These are phyloP conservation scores for Eretmocerus hayati DNA, from an alignment of 2,888 invertebrate genomes.

Conservation along the genomic window DNA sequence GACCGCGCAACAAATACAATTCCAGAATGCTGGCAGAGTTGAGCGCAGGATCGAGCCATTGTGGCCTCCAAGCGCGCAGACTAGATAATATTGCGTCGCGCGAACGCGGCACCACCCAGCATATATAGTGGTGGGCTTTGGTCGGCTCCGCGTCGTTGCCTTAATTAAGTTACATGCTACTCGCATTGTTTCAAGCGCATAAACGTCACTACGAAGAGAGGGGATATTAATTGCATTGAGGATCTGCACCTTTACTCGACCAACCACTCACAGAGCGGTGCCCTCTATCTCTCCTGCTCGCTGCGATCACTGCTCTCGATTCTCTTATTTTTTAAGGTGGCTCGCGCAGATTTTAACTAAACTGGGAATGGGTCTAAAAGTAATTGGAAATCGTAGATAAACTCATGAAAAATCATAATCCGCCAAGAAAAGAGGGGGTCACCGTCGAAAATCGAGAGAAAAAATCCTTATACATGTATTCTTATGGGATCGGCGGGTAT, in stretches of 20 bases:
- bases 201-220: constrained; percentile 40
- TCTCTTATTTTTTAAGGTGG: too few relatives aligned
- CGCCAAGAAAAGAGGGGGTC: too few relatives aligned
- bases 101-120: constrained; percentile 14
- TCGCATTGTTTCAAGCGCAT: constrained; percentile 41
- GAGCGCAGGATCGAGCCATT: constrained; percentile 31
- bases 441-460: too few relatives aligned
- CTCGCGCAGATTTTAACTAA: too few relatives aligned
- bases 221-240: constrained; percentile 43
- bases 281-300: too few relatives aligned
- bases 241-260: too few relatives aligned
- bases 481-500: too few relatives aligned
- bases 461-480: too few relatives aligned
- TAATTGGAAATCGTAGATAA: too few relatives aligned
- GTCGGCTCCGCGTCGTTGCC: constrained; percentile 42
- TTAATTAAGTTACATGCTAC: constrained; percentile 47
- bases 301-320: too few relatives aligned
- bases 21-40: constrained; percentile 18
- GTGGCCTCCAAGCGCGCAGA: constrained; percentile 36
- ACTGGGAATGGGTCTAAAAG: too few relatives aligned
- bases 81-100: constrained; percentile 41
- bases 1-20: constrained; percentile 42
- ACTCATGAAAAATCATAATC: too few relatives aligned
- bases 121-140: constrained; percentile 27
- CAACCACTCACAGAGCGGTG: not conserved